Base-by-base conservation (phyloP, 92 coral and sea anemone genomes). In the Isaurus tuberculatus region DNA sequence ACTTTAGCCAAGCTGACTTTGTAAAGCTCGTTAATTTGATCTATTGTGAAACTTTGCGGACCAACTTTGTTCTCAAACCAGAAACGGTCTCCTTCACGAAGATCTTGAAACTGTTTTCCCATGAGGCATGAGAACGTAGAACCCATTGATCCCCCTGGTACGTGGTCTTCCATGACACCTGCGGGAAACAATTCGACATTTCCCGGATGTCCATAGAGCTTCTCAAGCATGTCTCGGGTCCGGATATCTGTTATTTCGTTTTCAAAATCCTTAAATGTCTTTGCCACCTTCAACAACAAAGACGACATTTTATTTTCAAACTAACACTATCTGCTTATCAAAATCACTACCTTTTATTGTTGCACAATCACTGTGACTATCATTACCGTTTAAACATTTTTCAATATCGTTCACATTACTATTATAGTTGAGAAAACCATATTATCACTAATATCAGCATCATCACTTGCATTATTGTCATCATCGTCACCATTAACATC, bases 41-140 rank as follows among this genome's bases (percentile, higher is more conserved):
- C 70, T 19, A 51, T 20, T 15, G 82, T 77, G 15, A 77, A 77
- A 13, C 68, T 64, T 20, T 77, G 82, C 2, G 69, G 70, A 2
- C 82, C 82, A 2, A 4, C 46, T 20, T 20, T 57, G 68, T 77
- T 77, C 37, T 77, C 82, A 29, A 55, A 77, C 82, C 82, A 77
- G 70, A 77, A 77, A 8, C 82, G 51, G 82, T 77, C 82, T 22
- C 82, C 82, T 31, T 55, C 82, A 15, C 82, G 82, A 5, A 77
- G 82, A 28, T 69, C 82, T 23, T 58, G 25, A 53, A 77, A 77
- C 70, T 77, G 82, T 13, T 20, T 77, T 3, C 82, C 82, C 82
- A 77, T 77, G 15, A 77, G 55, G 5, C 82, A 77, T 5, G 82
- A 57, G 70, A 77, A 77, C 0, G 82, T 77, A 2, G 82, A 33